Base-by-base conservation (phyloP, 1,140 invertebrate genomes). In the Pomacea maculata region DNA sequence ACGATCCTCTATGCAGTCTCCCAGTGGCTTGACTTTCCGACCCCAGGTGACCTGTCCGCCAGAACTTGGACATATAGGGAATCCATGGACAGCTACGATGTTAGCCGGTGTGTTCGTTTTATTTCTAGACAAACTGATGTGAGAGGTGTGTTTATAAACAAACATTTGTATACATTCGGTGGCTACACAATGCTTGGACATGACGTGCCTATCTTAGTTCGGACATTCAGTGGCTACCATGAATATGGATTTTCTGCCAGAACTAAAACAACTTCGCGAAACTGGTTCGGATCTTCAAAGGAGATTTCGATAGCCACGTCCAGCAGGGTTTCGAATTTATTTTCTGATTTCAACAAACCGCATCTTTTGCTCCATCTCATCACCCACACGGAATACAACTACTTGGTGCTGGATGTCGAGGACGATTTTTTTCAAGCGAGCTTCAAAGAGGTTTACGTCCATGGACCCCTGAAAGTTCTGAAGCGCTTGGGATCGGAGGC, bases 61-160 rank as follows among this genome's bases (percentile, higher is more conserved):
- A 71, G 29, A 29, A 63, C 17, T 8, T 76, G 75, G 89, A 78
- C 80, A 10, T 89, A 87, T 68, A 68, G 57, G 17, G 75, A 76
- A 64, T 81, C 75, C 15, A 15, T 29, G 34, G 84, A 87, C 52
- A 86, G 86, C 4, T 74, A 83, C 29, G 75, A 87, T 29, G 81
- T 87, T 8, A 90, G 89, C 71, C 65, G 61, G 14, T 89, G 89
- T 63, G 55, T 91, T 17, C 68, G 87, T 74, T 90, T 83, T 81
- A 79, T 91, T 25, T 61, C 85, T 68, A 68, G 80, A 75, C 86
- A 86, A 57, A 76, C 75, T 73, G 83, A 88, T 79, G 89, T 90
- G 21, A 87, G 80, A 25, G 90, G 90, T 17, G 86, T 90, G 9
- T 88, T 90, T 74, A 25, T 87, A 8, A 88, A 90, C 75, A 67